Evolutionary conservation across 2,888 invertebrate genomes (phyloP).

Genomic region (Drosophila prolongata): DNA sequence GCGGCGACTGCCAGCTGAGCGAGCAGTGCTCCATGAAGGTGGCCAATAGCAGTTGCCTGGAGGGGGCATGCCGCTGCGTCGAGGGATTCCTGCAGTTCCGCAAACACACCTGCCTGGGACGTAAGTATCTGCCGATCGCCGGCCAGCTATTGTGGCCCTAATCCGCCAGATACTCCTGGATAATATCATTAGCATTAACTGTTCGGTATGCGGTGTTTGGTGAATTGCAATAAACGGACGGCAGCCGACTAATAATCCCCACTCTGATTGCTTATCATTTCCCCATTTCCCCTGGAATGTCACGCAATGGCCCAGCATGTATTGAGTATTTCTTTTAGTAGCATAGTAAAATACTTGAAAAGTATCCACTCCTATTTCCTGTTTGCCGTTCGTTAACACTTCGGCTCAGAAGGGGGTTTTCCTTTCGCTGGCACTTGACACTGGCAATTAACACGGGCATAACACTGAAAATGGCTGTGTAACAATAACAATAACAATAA

Average conservation of each 20-base stretch:
- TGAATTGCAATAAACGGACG: slow-evolving; percentile 69
- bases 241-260: slow-evolving; percentile 48
- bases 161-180: slow-evolving; percentile 33
- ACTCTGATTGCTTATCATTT: slow-evolving; percentile 73
- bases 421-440: slow-evolving; percentile 61
- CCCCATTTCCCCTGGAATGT: slow-evolving; percentile 31
- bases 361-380: slow-evolving; percentile 44
- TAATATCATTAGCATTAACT: slow-evolving; percentile 40
- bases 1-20: slow-evolving; percentile 92
- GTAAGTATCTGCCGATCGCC: slow-evolving; percentile 88
- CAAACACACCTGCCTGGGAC: slow-evolving; percentile 94
- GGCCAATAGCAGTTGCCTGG: slow-evolving; percentile 93
- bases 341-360: background rate
- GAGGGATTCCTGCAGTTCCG: slow-evolving; percentile 94
- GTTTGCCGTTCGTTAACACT: slow-evolving; percentile 57
- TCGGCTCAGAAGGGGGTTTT: slow-evolving; percentile 26
- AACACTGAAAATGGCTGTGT: slow-evolving; percentile 22
- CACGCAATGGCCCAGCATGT: slow-evolving; percentile 45
- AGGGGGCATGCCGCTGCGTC: slow-evolving; percentile 93
- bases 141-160: slow-evolving; percentile 72
- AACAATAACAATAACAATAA: slow-evolving; percentile 42
- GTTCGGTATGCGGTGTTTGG: slow-evolving; percentile 58
- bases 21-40: slow-evolving; percentile 95
- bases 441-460: slow-evolving; percentile 71
- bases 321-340: background rate